Conservation (phyloP, 37 sponge, comb jelly and placozoan species). For the Bolinopsis microptera region DNA sequence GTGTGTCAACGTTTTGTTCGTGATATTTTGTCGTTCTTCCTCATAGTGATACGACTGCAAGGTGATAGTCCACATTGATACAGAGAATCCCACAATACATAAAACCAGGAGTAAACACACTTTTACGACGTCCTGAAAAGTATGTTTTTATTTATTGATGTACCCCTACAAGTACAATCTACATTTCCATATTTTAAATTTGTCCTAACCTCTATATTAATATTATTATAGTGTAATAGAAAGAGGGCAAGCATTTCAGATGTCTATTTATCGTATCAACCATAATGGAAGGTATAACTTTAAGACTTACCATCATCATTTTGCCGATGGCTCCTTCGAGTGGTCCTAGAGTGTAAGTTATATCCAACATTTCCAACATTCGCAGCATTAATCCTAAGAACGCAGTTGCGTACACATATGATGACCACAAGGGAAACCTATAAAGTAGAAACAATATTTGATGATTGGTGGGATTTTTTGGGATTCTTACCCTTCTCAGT, state of each 20-base stretch:
- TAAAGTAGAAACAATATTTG: too few relatives aligned
- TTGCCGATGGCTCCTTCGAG: constrained; percentile 4
- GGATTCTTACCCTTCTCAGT: too few relatives aligned
- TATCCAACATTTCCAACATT: constrained; percentile 36
- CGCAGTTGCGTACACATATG: background rate
- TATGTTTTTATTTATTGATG: background rate
- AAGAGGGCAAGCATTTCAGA: too few relatives aligned
- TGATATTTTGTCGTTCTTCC: background rate
- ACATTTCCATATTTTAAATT: too few relatives aligned
- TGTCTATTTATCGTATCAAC: too few relatives aligned
- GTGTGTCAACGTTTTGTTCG: background rate
- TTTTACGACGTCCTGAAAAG: constrained; percentile 10
- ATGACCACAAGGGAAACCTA: background rate
- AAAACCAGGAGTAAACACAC: background rate
- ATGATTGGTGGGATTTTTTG: too few relatives aligned
- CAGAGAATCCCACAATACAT: background rate
- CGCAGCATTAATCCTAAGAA: constrained; percentile 12
- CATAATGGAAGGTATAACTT: too few relatives aligned
- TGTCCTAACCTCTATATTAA: too few relatives aligned
- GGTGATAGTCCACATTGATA: constrained; percentile 7
- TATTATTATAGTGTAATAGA: too few relatives aligned
- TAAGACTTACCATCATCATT: constrained; percentile 47
- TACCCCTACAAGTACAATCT: background rate
- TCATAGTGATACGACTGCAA: constrained; percentile 17
- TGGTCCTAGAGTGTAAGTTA: constrained; percentile 2